Evolutionary conservation across 2,113 vertebrate species (phyloP).

Genomic region (Tragelaphus imberbis): DNA sequence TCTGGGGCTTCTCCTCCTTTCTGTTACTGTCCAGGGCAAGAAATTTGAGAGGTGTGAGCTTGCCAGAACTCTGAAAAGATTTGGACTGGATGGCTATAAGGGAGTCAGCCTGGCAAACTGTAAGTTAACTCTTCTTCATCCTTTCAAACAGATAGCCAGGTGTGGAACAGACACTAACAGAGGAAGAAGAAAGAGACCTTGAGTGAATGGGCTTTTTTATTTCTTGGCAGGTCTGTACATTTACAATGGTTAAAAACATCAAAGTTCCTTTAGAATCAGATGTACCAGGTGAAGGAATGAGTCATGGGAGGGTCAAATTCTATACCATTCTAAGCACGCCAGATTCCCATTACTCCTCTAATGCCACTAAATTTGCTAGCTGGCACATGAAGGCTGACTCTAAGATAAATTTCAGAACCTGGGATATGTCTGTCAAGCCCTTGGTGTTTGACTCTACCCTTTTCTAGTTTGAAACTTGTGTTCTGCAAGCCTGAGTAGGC

Average conservation of each 20-base stretch:
- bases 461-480: background rate
- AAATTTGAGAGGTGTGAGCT: conserved; percentile 70
- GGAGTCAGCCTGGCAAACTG: conserved; percentile 73
- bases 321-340: background rate
- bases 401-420: background rate
- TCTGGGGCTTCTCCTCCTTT: conserved; percentile 62
- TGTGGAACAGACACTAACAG: background rate
- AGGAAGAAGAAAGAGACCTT: background rate
- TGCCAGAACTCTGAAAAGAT: conserved; percentile 60
- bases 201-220: background rate
- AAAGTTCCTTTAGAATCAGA: background rate
- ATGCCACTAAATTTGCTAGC: background rate
- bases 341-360: background rate
- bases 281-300: background rate
- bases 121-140: conserved; percentile 55
- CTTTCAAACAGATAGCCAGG: background rate
- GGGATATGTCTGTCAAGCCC: background rate
- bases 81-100: conserved; percentile 54
- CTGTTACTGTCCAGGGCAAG: conserved; percentile 61
- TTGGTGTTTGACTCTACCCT: background rate
- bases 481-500: background rate
- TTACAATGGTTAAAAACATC: background rate
- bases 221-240: background rate
- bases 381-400: background rate
- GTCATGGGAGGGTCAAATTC: background rate